These are phyloP conservation scores for Leptocoma aspasia DNA, from an alignment of 2,113 vertebrate species.

Conservation along the genomic window DNA sequence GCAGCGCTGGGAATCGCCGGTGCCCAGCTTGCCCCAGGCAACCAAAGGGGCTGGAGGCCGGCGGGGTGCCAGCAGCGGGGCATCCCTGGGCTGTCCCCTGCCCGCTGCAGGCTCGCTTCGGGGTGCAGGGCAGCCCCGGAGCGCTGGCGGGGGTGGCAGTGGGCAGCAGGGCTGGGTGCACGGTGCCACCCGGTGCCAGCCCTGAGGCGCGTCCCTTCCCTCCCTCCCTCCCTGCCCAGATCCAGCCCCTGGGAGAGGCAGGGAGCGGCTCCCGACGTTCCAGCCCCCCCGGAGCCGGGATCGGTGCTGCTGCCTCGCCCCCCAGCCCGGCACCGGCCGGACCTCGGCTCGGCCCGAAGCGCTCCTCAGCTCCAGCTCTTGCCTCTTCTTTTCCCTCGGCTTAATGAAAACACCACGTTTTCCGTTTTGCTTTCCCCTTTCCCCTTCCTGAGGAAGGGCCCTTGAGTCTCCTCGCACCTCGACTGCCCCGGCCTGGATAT, in stretches of 20 bases:
- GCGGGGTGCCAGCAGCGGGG: background rate
- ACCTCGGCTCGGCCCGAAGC: background rate
- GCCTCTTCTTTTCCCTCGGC: background rate
- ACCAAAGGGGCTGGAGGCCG: background rate
- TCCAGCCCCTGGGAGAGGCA: background rate
- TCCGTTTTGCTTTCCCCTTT: background rate
- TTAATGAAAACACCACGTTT: rapidly evolving
- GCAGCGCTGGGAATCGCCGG: background rate
- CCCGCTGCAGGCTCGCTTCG: rapidly evolving
- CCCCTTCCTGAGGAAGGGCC: background rate
- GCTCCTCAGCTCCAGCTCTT: background rate
- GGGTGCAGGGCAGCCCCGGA: background rate
- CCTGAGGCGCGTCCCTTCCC: background rate
- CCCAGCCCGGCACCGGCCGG: rapidly evolving
- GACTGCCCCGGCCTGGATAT: background rate
- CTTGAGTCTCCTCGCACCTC: rapidly evolving
- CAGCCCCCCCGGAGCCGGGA: rapidly evolving
- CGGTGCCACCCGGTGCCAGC: no score
- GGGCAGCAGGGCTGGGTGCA: background rate
- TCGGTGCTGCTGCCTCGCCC: background rate
- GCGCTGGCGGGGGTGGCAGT: no score
- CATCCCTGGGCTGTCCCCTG: background rate
- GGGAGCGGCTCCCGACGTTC: background rate
- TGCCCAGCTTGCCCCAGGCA: rapidly evolving
- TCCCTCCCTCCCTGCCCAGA: background rate